Percentiles rank a stretch among this genome's conserved stretches.
Conservation (phyloP, 2,888 invertebrate genomes). For the Tupiocoris notatus region DNA sequence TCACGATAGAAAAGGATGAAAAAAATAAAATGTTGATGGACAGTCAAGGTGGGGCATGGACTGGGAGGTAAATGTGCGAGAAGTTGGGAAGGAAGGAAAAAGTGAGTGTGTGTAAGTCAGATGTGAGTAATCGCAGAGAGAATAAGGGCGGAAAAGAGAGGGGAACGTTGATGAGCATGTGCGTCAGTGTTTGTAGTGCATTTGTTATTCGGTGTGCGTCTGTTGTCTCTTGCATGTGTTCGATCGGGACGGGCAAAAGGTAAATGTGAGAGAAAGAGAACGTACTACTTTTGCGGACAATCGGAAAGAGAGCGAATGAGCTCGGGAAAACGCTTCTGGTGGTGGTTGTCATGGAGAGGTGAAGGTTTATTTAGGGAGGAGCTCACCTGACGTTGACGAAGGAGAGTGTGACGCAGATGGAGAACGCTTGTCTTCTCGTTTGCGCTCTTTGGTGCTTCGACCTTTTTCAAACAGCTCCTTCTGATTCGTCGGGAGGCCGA, state of each 20-base stretch:
- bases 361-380: constrained; percentile 12
- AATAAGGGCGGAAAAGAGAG: constrained; percentile 7
- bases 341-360: background rate
- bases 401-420: background rate
- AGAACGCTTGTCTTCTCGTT: background rate
- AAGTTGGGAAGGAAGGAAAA: constrained; percentile 48
- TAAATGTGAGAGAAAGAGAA: background rate
- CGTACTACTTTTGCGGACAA: background rate
- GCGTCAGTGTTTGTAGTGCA: background rate
- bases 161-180: background rate
- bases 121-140: constrained; percentile 49
- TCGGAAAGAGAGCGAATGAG: background rate
- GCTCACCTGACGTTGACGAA: constrained; percentile 28
- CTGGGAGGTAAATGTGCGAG: background rate
- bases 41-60: background rate
- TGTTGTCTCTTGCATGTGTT: background rate
- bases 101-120: constrained; percentile 49
- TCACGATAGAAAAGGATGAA: constrained; percentile 26
- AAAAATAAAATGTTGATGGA: constrained; percentile 44
- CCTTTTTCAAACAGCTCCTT: constrained; percentile 34
- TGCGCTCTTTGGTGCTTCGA: constrained; percentile 12
- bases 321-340: background rate
- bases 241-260: background rate
- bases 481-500: constrained; percentile 35
- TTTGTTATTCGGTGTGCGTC: background rate